Base-by-base conservation (phyloP, 2,113 vertebrate species). In the Silurus asotus region DNA sequence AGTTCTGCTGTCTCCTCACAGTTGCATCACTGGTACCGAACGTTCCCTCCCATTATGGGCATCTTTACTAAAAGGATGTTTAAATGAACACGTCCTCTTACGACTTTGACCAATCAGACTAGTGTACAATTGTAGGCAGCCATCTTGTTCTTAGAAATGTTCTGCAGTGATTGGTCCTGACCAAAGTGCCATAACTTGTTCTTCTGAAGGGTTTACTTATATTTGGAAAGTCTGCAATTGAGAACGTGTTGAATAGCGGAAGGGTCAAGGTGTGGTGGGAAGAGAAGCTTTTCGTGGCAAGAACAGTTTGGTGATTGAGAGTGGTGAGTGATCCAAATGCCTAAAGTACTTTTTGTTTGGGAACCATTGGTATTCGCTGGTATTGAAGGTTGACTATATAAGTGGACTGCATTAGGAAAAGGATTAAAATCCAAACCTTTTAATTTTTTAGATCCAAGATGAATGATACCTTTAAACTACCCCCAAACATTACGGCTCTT, bases 21-120 rank as follows among this genome's bases (percentile, higher is more conserved):
- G 88, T 92, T 94, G 85, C 93, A 89, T 93, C 92, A 93, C 90
- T 86, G 80, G 86, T 72, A 88, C 70, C 37, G 76, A 90, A 69
- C 19, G 48, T 67, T 82, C 74, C 65, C 70, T 56, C 56, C 28
- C 53, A 59, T 77, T 28, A 58, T 69, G 62, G 4, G 51, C 51
- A 87, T 81, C 45, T 14, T 51, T 80, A 88, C 53, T 80, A 84
- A 88, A 56, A 86, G 45, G 88, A 69, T 37, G 76, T 45, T 48
- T 14, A 37, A 87, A 59, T 64, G 15, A 75, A 78, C 75, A 51
- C 76, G 0, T 80, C 53, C 67, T 81, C 62, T 49, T 76, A n/a
- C 23, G 51, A 81, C 14, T 28, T 64, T 61, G 67, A 76, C 83
- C 76, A 84, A 81, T 84, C 85, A 77, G 53, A 56, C 77, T 51